phyloP scores from a whole-genome alignment of 2,888 invertebrate species.

The Gasteruption jaculator region DNA sequence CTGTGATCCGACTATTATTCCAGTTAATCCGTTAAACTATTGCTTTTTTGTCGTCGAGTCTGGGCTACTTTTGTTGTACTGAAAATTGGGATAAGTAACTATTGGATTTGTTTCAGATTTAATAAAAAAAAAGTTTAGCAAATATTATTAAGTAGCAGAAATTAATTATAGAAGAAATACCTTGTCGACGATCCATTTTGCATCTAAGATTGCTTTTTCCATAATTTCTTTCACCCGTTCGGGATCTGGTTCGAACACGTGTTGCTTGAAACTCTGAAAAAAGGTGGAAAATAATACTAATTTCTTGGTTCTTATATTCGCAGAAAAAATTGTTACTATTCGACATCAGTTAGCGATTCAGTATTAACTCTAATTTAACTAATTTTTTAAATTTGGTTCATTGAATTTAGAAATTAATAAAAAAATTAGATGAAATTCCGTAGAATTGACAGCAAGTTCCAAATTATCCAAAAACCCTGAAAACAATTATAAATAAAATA shows the following conservation, averaged over 20 bases:
- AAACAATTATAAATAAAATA: no score
- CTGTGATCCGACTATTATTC: no score
- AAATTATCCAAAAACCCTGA: no score
- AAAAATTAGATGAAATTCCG: neutral
- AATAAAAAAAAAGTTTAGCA: neutral
- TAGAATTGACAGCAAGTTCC: no score
- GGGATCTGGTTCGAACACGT: conserved; percentile 68
- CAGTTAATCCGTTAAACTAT: no score
- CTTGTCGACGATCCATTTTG: conserved; percentile 75
- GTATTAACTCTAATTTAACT: no score
- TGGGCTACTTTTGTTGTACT: conserved; percentile 14
- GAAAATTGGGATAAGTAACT: conserved; percentile 3
- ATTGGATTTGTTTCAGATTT: neutral
- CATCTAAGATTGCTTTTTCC: conserved; percentile 66
- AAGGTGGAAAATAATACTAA: conserved; percentile 7
- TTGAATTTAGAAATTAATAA: conserved; percentile 3
- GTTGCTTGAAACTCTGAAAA: conserved; percentile 71
- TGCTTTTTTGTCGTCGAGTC: no score
- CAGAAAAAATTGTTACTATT: conserved; percentile 7
- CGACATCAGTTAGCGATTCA: no score
- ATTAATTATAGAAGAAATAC: conserved; percentile 48
- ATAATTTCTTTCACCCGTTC: conserved; percentile 71
- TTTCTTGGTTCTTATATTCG: conserved; percentile 1
- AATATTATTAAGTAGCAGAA: no score
- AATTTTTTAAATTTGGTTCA: no score